Percentiles rank a stretch among this genome's conserved stretches.
These are phyloP conservation scores for Pseudopipra pipra DNA, from an alignment of 2,113 vertebrate genomes.

Conservation along the genomic window DNA sequence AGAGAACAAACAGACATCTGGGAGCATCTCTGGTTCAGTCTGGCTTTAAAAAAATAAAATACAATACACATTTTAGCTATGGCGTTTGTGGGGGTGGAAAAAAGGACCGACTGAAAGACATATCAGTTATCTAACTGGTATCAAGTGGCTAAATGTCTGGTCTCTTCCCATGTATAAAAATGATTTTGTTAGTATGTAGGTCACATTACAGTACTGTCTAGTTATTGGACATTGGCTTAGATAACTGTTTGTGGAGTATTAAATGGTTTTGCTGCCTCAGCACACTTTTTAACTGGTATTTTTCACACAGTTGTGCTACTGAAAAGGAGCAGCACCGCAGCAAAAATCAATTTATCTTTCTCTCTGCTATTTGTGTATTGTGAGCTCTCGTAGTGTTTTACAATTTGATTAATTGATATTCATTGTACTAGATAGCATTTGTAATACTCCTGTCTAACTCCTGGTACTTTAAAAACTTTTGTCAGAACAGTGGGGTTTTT, in stretches of 20 bases:
- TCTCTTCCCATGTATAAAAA: constrained; percentile 76
- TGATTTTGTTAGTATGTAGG: constrained; percentile 96
- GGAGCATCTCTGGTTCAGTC: neutral
- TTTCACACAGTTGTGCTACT: constrained; percentile 97
- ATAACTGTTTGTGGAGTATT: constrained; percentile 98
- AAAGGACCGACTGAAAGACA: constrained; percentile 35
- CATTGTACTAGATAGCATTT: constrained; percentile 77
- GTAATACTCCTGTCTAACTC: constrained; percentile 68
- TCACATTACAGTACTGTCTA: constrained; percentile 91
- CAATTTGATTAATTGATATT: constrained; percentile 82
- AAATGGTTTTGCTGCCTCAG: constrained; percentile 99
- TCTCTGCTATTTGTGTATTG: constrained; percentile 78
- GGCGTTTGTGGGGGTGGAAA: neutral
- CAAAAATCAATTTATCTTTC: constrained; percentile 90
- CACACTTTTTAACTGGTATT: constrained; percentile 95
- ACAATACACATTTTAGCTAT: neutral
- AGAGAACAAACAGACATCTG: neutral
- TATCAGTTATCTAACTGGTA: constrained; percentile 80
- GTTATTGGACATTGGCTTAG: constrained; percentile 94
- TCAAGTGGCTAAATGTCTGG: constrained; percentile 78
- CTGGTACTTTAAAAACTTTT: constrained; percentile 70
- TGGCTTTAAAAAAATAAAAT: neutral
- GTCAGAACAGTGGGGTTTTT: constrained; percentile 64
- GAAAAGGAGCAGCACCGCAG: constrained; percentile 88
- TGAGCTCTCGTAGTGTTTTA: constrained; percentile 77